Evolutionary conservation across 2,888 invertebrate genomes (phyloP).

Genomic region (Emesis furor): DNA sequence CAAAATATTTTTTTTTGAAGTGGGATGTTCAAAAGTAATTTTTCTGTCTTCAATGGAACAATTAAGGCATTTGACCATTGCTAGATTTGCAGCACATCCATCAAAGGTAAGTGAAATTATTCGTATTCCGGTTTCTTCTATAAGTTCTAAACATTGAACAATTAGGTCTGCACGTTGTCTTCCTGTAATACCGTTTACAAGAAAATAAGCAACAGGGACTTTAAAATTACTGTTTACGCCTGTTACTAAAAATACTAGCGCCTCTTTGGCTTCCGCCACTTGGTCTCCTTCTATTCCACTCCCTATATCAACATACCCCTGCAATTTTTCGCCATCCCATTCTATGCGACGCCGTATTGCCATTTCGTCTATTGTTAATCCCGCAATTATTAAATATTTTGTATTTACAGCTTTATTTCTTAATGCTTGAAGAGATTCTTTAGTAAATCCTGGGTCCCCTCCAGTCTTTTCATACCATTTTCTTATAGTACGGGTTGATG

Average conservation of each 20-base stretch:
- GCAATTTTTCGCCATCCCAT: conserved; percentile 14
- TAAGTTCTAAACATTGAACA: too few relatives aligned
- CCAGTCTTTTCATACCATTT: too few relatives aligned
- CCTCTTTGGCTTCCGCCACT: neutral
- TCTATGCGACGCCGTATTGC: conserved; percentile 18
- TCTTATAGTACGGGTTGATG: too few relatives aligned
- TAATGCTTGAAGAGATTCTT: conserved; percentile 17
- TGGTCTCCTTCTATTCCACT: conserved; percentile 1
- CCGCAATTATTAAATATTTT: conserved; percentile 22
- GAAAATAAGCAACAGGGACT: conserved; percentile 12
- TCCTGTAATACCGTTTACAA: conserved; percentile 6
- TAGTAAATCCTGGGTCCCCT: neutral
- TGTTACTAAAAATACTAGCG: conserved; percentile 10
- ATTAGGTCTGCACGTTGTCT: too few relatives aligned
- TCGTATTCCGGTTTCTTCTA: too few relatives aligned
- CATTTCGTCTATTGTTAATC: conserved; percentile 21
- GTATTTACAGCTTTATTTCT: neutral
- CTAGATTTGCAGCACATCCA: conserved; percentile 18
- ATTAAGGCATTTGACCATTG: conserved; percentile 14
- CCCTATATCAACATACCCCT: conserved; percentile 5
- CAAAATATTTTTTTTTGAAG: too few relatives aligned
- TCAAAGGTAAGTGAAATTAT: conserved; percentile 6
- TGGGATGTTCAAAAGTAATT: neutral
- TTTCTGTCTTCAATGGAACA: conserved; percentile 14
- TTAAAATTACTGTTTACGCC: conserved; percentile 6